Conservation (phyloP, 1,140 invertebrate species). For the Bombus polaris region DNA sequence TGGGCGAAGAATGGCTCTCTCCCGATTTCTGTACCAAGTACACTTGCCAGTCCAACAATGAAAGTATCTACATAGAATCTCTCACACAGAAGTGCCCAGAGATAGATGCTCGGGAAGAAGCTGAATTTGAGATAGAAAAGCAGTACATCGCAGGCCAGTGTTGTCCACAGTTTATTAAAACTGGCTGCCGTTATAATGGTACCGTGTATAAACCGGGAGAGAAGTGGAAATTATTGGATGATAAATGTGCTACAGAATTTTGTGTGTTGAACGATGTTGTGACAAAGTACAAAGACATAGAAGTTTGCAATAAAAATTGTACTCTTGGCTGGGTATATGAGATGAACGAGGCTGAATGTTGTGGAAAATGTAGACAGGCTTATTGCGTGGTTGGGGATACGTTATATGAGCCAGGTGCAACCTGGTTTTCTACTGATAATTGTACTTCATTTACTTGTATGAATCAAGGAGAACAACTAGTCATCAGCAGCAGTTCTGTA, state of each 20-base stretch:
- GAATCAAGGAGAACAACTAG: conserved; percentile 78
- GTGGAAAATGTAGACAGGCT: conserved; percentile 87
- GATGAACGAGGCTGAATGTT: conserved; percentile 83
- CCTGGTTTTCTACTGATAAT: conserved; percentile 86
- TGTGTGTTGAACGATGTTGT: conserved; percentile 82
- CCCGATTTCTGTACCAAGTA: conserved; percentile 85
- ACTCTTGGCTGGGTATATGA: conserved; percentile 84
- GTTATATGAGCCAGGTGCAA: conserved; percentile 82
- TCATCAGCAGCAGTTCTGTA: conserved; percentile 82
- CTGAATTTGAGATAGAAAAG: conserved; percentile 82
- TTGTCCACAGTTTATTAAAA: conserved; percentile 82
- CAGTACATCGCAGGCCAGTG: conserved; percentile 82
- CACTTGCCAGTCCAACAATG: conserved; percentile 83
- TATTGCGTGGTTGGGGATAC: conserved; percentile 85
- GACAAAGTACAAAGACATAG: conserved; percentile 81
- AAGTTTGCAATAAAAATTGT: conserved; percentile 84
- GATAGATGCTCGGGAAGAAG: conserved; percentile 74
- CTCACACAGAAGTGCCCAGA: conserved; percentile 78
- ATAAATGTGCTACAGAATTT: conserved; percentile 85
- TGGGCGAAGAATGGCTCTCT: conserved; percentile 85
- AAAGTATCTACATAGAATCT: conserved; percentile 80
- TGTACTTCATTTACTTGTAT: conserved; percentile 86
- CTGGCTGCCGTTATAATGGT: conserved; percentile 84
- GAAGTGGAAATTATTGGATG: conserved; percentile 82
- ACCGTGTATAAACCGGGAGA: conserved; percentile 84